These are phyloP conservation scores for Lagocephalus sceleratus DNA, from an alignment of 2,797 vertebrate species.

Conservation along the genomic window DNA sequence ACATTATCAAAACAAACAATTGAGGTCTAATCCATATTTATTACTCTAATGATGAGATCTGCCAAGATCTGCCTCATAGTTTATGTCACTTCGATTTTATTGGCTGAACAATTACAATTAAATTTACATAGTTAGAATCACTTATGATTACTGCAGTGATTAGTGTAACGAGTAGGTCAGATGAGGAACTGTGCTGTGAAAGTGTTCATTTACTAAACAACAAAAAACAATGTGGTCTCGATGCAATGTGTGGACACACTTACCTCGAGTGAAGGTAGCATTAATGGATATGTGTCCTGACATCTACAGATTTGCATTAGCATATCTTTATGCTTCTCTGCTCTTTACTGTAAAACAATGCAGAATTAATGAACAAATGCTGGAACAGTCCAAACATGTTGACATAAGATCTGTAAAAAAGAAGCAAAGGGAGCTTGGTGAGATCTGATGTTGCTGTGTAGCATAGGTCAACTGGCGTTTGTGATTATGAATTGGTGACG, in stretches of 20 bases:
- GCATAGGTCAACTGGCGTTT: too few relatives aligned
- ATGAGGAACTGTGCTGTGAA: constrained; percentile 21
- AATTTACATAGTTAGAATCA: constrained; percentile 36
- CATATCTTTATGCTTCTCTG: background rate
- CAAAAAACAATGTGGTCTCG: background rate
- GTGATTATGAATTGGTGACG: too few relatives aligned
- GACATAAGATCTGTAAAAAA: background rate
- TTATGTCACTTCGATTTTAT: constrained; percentile 9
- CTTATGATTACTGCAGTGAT: constrained; percentile 53
- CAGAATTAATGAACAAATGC: background rate
- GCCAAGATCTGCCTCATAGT: constrained; percentile 11
- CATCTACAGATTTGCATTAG: too few relatives aligned
- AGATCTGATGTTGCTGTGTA: too few relatives aligned
- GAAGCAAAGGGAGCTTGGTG: background rate
- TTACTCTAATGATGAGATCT: constrained; percentile 29
- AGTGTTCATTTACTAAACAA: background rate
- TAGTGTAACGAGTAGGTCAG: constrained; percentile 49
- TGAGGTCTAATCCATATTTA: constrained; percentile 29
- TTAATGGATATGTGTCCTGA: background rate
- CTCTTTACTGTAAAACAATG: constrained; percentile 5
- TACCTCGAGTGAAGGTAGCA: too few relatives aligned
- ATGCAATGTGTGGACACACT: too few relatives aligned
- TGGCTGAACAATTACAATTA: too few relatives aligned
- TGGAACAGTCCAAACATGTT: background rate
- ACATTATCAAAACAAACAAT: constrained; percentile 35